Evolutionary conservation across 2,888 invertebrate genomes (phyloP).

Genomic region (Agriotes lineatus): DNA sequence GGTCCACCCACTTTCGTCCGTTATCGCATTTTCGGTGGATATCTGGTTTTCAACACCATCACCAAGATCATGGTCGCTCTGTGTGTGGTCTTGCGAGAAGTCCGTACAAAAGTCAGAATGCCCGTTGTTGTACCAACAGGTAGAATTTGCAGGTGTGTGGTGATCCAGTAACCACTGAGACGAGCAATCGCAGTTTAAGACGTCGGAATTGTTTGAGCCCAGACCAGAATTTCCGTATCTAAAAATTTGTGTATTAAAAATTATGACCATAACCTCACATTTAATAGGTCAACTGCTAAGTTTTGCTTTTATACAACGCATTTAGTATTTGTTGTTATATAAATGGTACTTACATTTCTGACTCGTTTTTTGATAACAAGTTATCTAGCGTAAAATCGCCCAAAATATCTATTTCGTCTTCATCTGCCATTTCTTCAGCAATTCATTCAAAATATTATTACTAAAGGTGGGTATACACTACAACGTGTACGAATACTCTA

Average conservation of each 20-base stretch:
- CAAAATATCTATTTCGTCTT: slow-evolving; percentile 80
- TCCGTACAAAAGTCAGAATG: slow-evolving; percentile 52
- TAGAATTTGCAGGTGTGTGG: slow-evolving; percentile 67
- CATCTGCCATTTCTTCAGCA: slow-evolving; percentile 71
- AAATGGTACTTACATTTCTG: slow-evolving; percentile 70
- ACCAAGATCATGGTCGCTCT: background rate
- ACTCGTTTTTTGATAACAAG: slow-evolving; percentile 72
- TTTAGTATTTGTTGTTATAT: background rate
- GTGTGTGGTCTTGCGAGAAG: slow-evolving; percentile 42
- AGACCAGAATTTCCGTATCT: slow-evolving; percentile 35
- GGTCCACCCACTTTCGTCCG: slow-evolving; percentile 67
- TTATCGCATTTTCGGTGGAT: slow-evolving; percentile 58
- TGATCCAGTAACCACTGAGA: slow-evolving; percentile 74
- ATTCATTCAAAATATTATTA: background rate
- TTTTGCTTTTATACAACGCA: background rate
- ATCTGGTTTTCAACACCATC: slow-evolving; percentile 18
- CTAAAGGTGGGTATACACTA: too few species aligned
- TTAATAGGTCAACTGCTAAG: too few species aligned
- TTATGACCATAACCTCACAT: slow-evolving; percentile 4
- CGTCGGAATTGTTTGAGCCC: slow-evolving; percentile 64
- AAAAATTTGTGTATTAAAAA: too few species aligned
- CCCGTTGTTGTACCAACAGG: slow-evolving; percentile 71
- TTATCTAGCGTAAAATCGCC: slow-evolving; percentile 79
- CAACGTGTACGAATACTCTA: too few species aligned
- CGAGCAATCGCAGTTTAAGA: slow-evolving; percentile 71